A percentile compares a stretch with the other conserved stretches of the same genome.
phyloP scores from a whole-genome alignment of 1,140 invertebrate species.

The Magallana angulata region DNA sequence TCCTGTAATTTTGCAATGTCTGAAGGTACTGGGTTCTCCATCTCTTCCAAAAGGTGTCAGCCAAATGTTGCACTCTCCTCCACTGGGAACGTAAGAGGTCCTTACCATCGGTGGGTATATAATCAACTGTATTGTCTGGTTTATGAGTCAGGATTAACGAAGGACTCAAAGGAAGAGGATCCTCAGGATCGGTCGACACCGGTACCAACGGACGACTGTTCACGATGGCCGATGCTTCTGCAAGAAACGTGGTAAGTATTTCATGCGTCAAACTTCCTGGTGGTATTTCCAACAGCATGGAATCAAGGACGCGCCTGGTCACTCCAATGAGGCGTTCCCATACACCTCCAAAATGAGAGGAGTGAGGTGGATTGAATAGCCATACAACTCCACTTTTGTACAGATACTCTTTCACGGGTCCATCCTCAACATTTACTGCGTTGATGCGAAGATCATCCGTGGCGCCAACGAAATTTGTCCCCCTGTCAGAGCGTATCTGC shows the following conservation, averaged over 20 bases:
- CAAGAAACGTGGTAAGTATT: constrained; percentile 44
- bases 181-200: constrained; percentile 36
- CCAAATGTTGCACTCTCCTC: constrained; percentile 45
- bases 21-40: constrained; percentile 46
- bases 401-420: constrained; percentile 26
- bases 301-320: constrained; percentile 38
- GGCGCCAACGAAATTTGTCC: constrained; percentile 57
- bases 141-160: constrained; percentile 51
- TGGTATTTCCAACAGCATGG: constrained; percentile 18
- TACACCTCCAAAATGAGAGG: constrained; percentile 53
- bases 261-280: constrained; percentile 41
- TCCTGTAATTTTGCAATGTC: constrained; percentile 36
- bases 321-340: constrained; percentile 55
- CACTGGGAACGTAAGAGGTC: constrained; percentile 34
- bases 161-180: constrained; percentile 44
- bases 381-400: constrained; percentile 5
- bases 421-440: constrained; percentile 35
- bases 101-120: neutral
- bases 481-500: constrained; percentile 50
- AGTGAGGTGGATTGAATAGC: constrained; percentile 51
- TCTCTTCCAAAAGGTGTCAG: constrained; percentile 46
- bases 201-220: constrained; percentile 50
- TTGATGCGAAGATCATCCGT: neutral
- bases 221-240: constrained; percentile 47
- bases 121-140: neutral